Base-by-base conservation (phyloP, 2,113 vertebrate genomes). In the Galbula dea region DNA sequence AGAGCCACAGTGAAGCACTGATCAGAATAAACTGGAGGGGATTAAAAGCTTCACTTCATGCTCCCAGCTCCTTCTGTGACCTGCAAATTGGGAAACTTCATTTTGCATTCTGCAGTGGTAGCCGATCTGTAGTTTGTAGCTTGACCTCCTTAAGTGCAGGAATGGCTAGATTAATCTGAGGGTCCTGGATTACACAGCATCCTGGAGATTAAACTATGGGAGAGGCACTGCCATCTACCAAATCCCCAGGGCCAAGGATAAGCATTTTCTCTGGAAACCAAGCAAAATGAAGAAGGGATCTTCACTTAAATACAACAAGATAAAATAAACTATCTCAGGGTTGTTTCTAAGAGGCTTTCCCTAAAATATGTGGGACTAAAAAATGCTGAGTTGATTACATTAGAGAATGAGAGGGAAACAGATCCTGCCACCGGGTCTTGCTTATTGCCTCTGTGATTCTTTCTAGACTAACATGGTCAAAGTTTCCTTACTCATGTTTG, bases 351-450 rank as follows among this genome's bases (percentile, higher is more conserved):
- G 91, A 93, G 89, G 77, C 66, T 93, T 95, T 93, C 91, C 89
- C 78, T 86, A 79, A 61, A 39, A 39, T 52, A 73, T 6, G 16
- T 46, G 78, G 74, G 88, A n/a, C 55, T 49, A 51, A 78, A 85
- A 83, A 49, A 79, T 63, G 12, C 6, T 61, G 87, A 92, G n/a
- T 55, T 72, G 46, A 88, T 89, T 23, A n/a, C 0, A 0, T 89
- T 94, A 67, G 62, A 76, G 69, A 84, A 65, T 43, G 62, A 76
- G 89, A 96, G 90, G 83, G 45, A 83, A 89, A 65, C 39, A 69
- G 78, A 93, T 94, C 95, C 96, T 97, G 92, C 96, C 90, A 87
- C 72, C n/a, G 77, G 92, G 76, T 87, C 96, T 97, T 96, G 93
- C 79, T 96, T 85, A 29, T 51, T 90, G 90, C 94, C 76, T 93